Evolutionary conservation across 2,797 vertebrate genomes (phyloP).

Genomic region (Lateolabrax maculatus): DNA sequence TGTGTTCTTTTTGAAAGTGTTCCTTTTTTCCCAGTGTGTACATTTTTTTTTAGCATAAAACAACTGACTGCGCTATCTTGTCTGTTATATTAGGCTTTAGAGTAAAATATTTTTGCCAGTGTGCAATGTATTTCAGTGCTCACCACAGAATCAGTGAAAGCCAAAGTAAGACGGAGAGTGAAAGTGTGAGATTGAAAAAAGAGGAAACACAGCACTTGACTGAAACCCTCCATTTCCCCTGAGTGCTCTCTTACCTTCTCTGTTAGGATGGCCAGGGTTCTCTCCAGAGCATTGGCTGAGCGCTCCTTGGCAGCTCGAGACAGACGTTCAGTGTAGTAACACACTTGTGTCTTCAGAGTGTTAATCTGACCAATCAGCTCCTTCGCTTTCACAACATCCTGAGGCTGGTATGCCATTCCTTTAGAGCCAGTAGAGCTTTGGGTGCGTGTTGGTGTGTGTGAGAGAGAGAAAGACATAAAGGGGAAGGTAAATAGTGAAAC

Average conservation of each 20-base stretch:
- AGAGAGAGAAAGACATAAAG: background rate
- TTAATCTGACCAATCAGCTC: conserved; percentile 98
- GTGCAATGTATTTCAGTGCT: background rate
- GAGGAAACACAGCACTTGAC: background rate
- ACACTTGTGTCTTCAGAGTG: conserved; percentile 98
- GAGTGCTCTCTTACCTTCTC: conserved; percentile 89
- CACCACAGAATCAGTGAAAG: background rate
- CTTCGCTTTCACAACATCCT: conserved; percentile 95
- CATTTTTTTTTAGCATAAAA: background rate
- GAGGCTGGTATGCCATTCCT: conserved; percentile 92
- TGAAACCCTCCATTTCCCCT: background rate
- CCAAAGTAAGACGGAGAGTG: background rate
- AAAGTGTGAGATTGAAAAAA: background rate
- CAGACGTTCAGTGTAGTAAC: conserved; percentile 97
- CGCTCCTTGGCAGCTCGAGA: conserved; percentile 96
- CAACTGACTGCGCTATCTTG: background rate
- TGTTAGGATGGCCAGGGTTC: conserved; percentile 95
- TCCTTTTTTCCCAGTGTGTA: background rate
- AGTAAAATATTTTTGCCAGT: background rate
- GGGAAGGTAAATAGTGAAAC: background rate
- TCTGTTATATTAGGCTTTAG: background rate
- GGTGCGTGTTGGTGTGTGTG: background rate
- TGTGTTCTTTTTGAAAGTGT: background rate
- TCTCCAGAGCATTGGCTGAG: conserved; percentile 94
- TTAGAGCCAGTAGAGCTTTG: conserved; percentile 88